Percentiles rank a stretch among this genome's conserved stretches.
phyloP scores from a whole-genome alignment of 2,113 vertebrate species.

The Cichladusa arquata region DNA sequence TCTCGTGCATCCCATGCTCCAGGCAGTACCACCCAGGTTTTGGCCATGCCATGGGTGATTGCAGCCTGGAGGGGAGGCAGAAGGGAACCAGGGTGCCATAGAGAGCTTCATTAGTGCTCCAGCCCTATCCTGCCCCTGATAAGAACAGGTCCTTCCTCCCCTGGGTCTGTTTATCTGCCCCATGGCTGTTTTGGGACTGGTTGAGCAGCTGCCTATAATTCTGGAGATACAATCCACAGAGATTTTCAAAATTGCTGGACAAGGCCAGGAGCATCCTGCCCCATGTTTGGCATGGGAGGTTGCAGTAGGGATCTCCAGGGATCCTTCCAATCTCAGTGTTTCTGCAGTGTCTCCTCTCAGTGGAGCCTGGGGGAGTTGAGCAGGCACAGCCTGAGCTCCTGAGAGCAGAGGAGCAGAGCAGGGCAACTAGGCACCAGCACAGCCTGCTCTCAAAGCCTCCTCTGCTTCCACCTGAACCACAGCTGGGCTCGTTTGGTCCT shows the following conservation, averaged over 20 bases:
- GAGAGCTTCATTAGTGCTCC: background rate
- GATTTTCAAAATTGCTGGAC: background rate
- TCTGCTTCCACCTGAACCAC: background rate
- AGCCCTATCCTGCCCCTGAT: background rate
- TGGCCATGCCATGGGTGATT: background rate
- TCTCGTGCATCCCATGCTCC: fast-evolving
- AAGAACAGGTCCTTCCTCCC: background rate
- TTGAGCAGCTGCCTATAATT: background rate
- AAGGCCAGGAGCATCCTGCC: background rate
- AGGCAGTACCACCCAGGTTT: background rate
- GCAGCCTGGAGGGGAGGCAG: background rate
- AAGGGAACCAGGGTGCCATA: background rate
- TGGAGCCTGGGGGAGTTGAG: background rate
- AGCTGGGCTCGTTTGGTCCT: background rate
- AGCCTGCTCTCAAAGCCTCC: background rate
- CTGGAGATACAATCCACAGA: background rate
- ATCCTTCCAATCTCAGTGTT: background rate
- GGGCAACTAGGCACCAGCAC: background rate
- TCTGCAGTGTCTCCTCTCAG: background rate
- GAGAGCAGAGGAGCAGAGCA: background rate
- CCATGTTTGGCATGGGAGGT: background rate
- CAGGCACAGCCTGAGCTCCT: background rate
- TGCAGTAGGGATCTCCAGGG: background rate
- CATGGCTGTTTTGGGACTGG: background rate
- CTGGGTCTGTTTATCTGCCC: background rate